Evolutionary conservation across 2,113 vertebrate genomes (phyloP).

Genomic region (Callipepla squamata): DNA sequence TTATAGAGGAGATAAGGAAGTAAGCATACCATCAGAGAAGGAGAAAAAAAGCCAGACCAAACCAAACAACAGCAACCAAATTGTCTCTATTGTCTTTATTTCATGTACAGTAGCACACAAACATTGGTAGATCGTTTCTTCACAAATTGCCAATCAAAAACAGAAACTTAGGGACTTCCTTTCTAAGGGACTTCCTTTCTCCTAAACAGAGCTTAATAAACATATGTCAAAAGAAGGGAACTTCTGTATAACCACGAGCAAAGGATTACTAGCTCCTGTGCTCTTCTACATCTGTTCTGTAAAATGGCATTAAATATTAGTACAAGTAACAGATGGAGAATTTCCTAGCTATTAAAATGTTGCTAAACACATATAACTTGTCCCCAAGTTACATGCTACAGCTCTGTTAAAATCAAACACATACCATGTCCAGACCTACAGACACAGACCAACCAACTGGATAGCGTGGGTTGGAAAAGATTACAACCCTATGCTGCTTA

Average conservation of each 20-base stretch:
- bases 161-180: background rate
- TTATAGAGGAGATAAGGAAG: background rate
- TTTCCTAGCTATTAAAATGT: background rate
- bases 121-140: background rate
- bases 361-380: background rate
- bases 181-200: background rate
- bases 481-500: background rate
- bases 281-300: background rate
- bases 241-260: background rate
- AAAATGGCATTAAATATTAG: background rate
- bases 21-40: background rate
- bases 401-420: background rate
- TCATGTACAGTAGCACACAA: background rate
- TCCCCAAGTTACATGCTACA: background rate
- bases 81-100: background rate
- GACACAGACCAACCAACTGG: background rate
- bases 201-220: background rate
- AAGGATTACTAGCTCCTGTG: background rate
- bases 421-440: background rate
- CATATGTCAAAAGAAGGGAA: background rate
- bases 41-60: background rate
- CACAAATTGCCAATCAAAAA: background rate
- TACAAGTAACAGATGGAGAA: background rate
- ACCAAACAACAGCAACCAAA: background rate
- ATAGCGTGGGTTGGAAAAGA: background rate